Evolutionary conservation across 2,113 vertebrate genomes (phyloP).

Genomic region (Nerophis ophidion): DNA sequence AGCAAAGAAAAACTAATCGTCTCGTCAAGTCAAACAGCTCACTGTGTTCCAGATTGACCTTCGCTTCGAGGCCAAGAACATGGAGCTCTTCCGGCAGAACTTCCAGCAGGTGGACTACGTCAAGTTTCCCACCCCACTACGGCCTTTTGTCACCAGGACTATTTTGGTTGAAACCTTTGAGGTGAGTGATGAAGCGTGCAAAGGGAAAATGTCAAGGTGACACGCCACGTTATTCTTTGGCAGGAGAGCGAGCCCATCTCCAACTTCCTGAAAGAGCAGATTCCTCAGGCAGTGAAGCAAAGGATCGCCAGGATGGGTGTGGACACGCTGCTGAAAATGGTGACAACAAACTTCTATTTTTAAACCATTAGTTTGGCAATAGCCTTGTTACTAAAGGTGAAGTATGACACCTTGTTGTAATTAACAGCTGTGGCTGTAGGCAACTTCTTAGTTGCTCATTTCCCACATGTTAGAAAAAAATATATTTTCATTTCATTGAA

Average conservation of each 20-base stretch:
- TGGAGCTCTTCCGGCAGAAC: constrained; percentile 84
- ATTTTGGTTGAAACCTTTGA: constrained; percentile 92
- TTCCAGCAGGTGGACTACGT: constrained; percentile 82
- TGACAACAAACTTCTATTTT: constrained; percentile 27
- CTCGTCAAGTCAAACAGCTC: no score
- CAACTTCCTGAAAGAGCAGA: constrained; percentile 71
- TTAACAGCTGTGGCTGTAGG: no score
- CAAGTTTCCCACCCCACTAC: constrained; percentile 85
- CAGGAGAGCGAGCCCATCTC: constrained; percentile 92
- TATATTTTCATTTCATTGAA: no score
- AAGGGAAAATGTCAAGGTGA: no score
- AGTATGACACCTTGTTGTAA: no score
- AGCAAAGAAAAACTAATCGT: no score
- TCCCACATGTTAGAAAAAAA: no score
- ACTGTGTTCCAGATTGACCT: constrained; percentile 80
- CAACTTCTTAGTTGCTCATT: no score
- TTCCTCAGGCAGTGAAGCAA: constrained; percentile 73
- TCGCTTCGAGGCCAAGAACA: constrained; percentile 85
- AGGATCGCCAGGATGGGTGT: constrained; percentile 87
- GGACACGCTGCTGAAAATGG: constrained; percentile 93
- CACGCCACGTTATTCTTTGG: no score
- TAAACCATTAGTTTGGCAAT: no score
- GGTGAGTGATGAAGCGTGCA: constrained; percentile 58
- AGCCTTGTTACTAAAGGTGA: no score
- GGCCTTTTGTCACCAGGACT: constrained; percentile 81